These are phyloP conservation scores for Gymnorhina tibicen DNA, from an alignment of 2,113 vertebrate genomes.

Conservation along the genomic window DNA sequence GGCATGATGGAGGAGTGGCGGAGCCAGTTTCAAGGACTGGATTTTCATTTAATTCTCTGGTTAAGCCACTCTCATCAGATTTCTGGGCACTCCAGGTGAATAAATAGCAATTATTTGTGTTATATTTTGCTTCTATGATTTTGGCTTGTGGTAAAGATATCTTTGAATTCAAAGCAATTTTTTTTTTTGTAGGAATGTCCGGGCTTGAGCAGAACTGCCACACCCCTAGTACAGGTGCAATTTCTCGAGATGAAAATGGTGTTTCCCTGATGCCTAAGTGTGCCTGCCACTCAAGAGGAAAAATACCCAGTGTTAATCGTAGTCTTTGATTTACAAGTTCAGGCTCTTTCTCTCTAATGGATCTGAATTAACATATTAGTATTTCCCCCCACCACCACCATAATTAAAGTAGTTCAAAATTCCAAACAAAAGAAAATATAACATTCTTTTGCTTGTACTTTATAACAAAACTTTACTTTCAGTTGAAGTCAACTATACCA, in stretches of 20 bases:
- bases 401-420: background rate
- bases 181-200: background rate
- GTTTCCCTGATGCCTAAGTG: background rate
- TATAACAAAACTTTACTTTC: background rate
- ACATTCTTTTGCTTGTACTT: background rate
- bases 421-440: background rate
- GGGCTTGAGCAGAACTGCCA: background rate
- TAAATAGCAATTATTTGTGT: background rate
- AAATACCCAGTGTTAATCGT: background rate
- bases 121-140: background rate
- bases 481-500: background rate
- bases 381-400: background rate
- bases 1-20: background rate
- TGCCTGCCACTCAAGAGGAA: background rate
- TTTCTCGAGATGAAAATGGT: background rate
- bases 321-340: background rate
- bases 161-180: background rate
- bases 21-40: background rate
- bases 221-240: background rate
- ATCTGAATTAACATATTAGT: background rate
- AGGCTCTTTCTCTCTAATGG: background rate
- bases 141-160: background rate
- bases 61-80: background rate
- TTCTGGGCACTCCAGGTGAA: background rate
- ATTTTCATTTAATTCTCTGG: background rate